These are phyloP conservation scores for Manduca sexta DNA, from an alignment of 1,140 invertebrate species.

Conservation along the genomic window DNA sequence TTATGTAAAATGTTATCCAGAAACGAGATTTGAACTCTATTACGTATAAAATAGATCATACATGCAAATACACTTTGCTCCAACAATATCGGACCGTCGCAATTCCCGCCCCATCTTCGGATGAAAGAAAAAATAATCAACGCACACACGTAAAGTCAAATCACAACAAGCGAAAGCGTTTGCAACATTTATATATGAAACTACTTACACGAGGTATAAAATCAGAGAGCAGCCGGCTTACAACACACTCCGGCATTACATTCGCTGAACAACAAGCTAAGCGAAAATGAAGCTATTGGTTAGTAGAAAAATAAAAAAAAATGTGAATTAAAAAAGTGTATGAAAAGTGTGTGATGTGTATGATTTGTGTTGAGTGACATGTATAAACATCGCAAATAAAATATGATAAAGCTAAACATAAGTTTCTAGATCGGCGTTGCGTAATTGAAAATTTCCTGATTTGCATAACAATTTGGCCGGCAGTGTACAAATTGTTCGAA, in stretches of 20 bases:
- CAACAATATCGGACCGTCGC: too few species aligned
- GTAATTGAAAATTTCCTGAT: slow-evolving; percentile 12
- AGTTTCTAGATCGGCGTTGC: slow-evolving; percentile 11
- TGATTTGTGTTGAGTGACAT: background rate
- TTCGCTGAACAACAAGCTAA: slow-evolving; percentile 60
- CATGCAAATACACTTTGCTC: too few species aligned
- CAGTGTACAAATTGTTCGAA: too few species aligned
- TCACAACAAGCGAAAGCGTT: slow-evolving; percentile 58
- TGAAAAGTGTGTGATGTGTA: slow-evolving; percentile 1
- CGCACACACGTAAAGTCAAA: slow-evolving; percentile 33
- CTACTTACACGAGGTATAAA: slow-evolving; percentile 59
- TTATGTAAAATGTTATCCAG: too few species aligned
- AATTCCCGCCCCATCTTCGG: too few species aligned
- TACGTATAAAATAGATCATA: too few species aligned
- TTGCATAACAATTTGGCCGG: slow-evolving; percentile 8
- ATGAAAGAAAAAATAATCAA: slow-evolving; percentile 24
- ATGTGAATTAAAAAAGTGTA: slow-evolving; percentile 2
- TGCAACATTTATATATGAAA: slow-evolving; percentile 56
- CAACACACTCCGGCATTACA: slow-evolving; percentile 55
- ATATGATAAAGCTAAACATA: slow-evolving; percentile 3
- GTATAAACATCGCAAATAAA: slow-evolving; percentile 6
- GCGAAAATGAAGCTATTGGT: slow-evolving; percentile 68
- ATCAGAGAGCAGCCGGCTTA: slow-evolving; percentile 26
- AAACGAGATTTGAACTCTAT: too few species aligned
- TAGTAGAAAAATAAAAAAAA: slow-evolving; percentile 33